Evolutionary conservation across 2,797 vertebrate genomes (phyloP).

Genomic region (Semotilus atromaculatus): DNA sequence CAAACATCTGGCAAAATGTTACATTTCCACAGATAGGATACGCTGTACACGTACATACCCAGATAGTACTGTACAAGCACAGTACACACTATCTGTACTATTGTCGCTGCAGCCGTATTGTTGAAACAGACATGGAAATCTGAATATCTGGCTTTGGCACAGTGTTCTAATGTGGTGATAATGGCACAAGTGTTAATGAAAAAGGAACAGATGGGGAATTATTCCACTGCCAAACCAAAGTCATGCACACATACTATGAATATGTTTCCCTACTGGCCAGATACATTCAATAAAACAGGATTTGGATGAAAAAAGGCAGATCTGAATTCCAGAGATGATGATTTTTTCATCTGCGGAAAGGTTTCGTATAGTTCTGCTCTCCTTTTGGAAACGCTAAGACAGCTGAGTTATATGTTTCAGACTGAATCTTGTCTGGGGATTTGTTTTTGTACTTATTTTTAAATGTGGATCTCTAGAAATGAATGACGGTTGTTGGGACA

Average conservation of each 20-base stretch:
- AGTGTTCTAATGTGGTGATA: not conserved
- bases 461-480: conserved; percentile 9
- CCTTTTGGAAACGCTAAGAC: not conserved
- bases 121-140: conserved; percentile 19
- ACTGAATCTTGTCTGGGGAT: conserved; percentile 12
- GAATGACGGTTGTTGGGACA: conserved; percentile 24
- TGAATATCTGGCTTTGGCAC: not conserved
- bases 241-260: conserved; percentile 17
- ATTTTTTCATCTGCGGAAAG: conserved; percentile 22
- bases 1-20: not conserved
- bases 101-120: not conserved
- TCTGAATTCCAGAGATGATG: conserved; percentile 40
- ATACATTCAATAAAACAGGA: conserved; percentile 39
- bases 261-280: conserved; percentile 31
- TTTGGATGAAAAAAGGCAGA: conserved; percentile 34
- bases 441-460: conserved; percentile 27
- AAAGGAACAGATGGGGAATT: conserved; percentile 27
- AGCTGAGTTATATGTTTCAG: conserved; percentile 42
- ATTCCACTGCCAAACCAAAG: conserved; percentile 42
- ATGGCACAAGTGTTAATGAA: conserved; percentile 27
- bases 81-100: not conserved
- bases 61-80: not conserved
- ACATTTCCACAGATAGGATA: too few species aligned
- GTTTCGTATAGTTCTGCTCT: conserved; percentile 18
- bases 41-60: not conserved